A percentile compares a stretch with the other conserved stretches of the same genome.
Conservation (phyloP, 2,113 vertebrate genomes). For the Pycnonotus jocosus region DNA sequence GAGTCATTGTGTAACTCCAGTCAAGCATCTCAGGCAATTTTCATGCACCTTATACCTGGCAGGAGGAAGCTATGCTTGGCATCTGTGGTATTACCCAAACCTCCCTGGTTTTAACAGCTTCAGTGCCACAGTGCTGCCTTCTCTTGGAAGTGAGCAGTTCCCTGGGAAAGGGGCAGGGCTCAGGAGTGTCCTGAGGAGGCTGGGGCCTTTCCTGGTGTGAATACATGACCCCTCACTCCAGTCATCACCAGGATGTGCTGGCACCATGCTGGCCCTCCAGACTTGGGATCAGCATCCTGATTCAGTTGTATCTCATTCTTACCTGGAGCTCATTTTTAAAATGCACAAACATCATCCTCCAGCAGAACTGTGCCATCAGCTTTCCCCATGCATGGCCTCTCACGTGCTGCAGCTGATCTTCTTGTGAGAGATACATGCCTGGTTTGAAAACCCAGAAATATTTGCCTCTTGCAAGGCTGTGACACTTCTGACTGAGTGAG, state of each 20-base stretch:
- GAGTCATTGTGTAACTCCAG: background rate
- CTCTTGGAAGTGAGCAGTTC: background rate
- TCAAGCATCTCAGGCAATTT: background rate
- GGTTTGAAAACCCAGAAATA: background rate
- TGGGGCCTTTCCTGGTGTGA: background rate
- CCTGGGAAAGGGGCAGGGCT: background rate
- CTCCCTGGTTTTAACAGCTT: background rate
- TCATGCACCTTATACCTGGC: background rate
- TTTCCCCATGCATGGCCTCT: background rate
- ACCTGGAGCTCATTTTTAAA: background rate
- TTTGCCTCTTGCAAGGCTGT: background rate
- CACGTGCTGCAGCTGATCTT: background rate
- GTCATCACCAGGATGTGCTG: background rate
- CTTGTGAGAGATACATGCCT: fast-evolving
- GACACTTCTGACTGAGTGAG: background rate
- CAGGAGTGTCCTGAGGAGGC: background rate
- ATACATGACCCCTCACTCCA: background rate
- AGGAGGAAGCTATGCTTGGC: background rate
- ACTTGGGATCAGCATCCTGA: background rate
- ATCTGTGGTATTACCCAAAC: background rate
- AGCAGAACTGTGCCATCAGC: background rate
- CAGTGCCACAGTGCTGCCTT: background rate
- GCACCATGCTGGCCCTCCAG: background rate
- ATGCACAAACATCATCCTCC: background rate
- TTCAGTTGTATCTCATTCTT: background rate